These are phyloP conservation scores for Atrichornis clamosus DNA, from an alignment of 2,113 vertebrate species.

Conservation along the genomic window DNA sequence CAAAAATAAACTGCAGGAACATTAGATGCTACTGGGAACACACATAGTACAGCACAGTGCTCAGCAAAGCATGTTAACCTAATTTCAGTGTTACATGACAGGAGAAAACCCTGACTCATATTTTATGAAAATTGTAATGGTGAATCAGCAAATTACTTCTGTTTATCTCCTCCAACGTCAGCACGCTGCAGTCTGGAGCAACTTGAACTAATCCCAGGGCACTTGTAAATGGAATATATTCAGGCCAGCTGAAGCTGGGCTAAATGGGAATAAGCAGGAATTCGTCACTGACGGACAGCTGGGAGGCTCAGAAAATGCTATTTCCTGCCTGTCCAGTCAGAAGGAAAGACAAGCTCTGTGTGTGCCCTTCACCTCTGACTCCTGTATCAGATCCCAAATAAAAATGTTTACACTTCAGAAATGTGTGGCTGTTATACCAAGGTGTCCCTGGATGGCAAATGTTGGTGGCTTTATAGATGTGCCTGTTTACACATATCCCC, in stretches of 20 bases:
- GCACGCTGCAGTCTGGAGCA: constrained; percentile 40
- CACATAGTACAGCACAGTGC: constrained; percentile 10
- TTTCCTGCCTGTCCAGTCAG: not conserved
- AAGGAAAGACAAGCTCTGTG: not conserved
- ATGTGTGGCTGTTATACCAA: not conserved
- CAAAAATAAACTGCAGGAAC: constrained; percentile 12
- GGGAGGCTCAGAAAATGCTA: not conserved
- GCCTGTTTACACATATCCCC: not conserved
- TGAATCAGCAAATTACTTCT: constrained; percentile 65
- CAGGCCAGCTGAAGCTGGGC: constrained; percentile 3
- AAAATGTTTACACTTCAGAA: not conserved
- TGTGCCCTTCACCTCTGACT: not conserved
- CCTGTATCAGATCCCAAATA: not conserved
- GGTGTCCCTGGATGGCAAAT: not conserved
- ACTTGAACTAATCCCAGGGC: constrained; percentile 30
- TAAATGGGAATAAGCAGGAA: constrained; percentile 3
- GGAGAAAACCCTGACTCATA: constrained; percentile 58
- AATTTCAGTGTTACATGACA: constrained; percentile 43
- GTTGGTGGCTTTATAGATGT: not conserved
- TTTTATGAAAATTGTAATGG: constrained; percentile 48
- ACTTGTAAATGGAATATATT: not conserved
- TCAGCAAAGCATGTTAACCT: constrained; percentile 51
- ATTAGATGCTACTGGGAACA: constrained; percentile 32
- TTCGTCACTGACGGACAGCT: not conserved
- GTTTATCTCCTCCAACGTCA: constrained; percentile 48